These are phyloP conservation scores for Calliphora vicina DNA, from an alignment of 1,140 invertebrate species.

Conservation along the genomic window DNA sequence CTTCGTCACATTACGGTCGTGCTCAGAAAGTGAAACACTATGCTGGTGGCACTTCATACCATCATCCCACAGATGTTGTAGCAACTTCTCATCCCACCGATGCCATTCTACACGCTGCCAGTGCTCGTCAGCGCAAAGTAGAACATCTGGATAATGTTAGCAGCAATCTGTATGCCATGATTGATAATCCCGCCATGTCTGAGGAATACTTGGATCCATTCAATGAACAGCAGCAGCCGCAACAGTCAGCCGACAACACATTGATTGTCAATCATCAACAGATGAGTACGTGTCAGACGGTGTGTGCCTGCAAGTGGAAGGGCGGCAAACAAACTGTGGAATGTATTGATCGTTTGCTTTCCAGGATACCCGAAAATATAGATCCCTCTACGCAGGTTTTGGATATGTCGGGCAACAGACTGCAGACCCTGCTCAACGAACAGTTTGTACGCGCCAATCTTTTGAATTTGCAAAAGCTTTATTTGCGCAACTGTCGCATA, in stretches of 20 bases:
- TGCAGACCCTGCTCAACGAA: constrained; percentile 81
- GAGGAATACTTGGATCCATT: constrained; percentile 49
- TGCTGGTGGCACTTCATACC: not conserved
- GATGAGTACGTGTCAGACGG: constrained; percentile 71
- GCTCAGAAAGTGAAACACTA: constrained; percentile 23
- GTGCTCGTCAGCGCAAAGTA: not conserved
- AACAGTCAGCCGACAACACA: constrained; percentile 26
- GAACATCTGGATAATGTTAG: constrained; percentile 36
- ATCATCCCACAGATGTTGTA: not conserved
- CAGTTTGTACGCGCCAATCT: constrained; percentile 81
- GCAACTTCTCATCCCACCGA: constrained; percentile 20
- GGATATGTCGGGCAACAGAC: constrained; percentile 85
- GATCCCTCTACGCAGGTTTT: constrained; percentile 89
- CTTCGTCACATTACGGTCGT: constrained; percentile 14
- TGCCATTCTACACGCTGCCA: not conserved
- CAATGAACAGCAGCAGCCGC: not conserved
- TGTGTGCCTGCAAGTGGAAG: constrained; percentile 92
- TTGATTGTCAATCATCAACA: constrained; percentile 48
- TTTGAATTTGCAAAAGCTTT: constrained; percentile 86
- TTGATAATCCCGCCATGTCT: constrained; percentile 55
- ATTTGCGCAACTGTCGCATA: constrained; percentile 81
- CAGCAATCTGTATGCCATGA: constrained; percentile 54
- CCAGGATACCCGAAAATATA: constrained; percentile 81
- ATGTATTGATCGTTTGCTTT: constrained; percentile 81
- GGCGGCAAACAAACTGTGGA: constrained; percentile 90